Percentiles rank a stretch among this genome's conserved stretches.
Conservation (phyloP, 2,113 vertebrate species). For the Amphilophus citrinellus region DNA sequence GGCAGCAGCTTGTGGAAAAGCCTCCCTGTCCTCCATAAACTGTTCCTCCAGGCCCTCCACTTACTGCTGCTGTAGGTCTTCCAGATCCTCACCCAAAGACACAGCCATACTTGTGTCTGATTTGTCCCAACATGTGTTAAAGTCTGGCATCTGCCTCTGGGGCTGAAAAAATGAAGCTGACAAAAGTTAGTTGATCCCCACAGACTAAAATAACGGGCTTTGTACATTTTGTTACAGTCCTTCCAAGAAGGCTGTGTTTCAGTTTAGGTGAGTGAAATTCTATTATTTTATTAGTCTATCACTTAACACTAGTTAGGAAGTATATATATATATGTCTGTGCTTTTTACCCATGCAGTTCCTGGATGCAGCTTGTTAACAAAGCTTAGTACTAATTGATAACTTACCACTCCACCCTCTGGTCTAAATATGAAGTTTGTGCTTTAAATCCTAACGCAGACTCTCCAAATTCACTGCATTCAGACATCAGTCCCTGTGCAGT, state of each 20-base stretch:
- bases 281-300: not conserved
- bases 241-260: not conserved
- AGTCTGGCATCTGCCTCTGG: not conserved
- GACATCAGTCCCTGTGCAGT: no score
- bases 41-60: not conserved
- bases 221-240: not conserved
- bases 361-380: not conserved
- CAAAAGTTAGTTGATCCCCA: not conserved
- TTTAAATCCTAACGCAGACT: not conserved
- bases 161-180: not conserved
- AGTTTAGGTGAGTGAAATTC: not conserved
- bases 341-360: no score
- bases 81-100: not conserved
- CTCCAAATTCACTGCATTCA: no score
- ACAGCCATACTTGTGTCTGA: not conserved
- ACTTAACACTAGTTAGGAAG: not conserved
- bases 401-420: not conserved
- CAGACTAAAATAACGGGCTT: not conserved
- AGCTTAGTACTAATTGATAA: not conserved
- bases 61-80: not conserved
- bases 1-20: rapidly evolving
- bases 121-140: not conserved
- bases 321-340: not conserved
- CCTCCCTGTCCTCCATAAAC: not conserved
- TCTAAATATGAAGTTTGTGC: not conserved